Evolutionary conservation across 2,113 vertebrate genomes (phyloP).

Genomic region (Fregata magnificens): DNA sequence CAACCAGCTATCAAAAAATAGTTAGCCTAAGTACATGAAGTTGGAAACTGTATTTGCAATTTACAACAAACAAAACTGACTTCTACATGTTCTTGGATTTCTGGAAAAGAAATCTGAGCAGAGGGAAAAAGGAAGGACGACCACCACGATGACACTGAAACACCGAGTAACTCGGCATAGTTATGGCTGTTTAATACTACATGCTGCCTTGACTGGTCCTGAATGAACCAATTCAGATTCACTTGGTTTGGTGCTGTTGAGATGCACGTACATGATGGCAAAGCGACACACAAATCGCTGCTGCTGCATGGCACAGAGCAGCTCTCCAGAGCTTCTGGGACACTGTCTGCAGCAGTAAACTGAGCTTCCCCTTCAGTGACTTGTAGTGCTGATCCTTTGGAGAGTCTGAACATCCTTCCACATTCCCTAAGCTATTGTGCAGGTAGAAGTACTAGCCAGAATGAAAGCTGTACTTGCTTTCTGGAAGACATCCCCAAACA

Average conservation of each 20-base stretch:
- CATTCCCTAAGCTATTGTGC: neutral
- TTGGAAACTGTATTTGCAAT: neutral
- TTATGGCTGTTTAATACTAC: neutral
- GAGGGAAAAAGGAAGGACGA: neutral
- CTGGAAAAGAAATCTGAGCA: neutral
- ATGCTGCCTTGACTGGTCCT: neutral
- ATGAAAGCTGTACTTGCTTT: neutral
- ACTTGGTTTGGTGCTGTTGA: neutral
- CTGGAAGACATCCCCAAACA: neutral
- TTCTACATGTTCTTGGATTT: neutral
- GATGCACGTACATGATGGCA: rapidly evolving
- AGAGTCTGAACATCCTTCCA: neutral
- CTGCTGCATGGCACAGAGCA: neutral
- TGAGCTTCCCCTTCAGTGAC: neutral
- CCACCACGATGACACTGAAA: neutral
- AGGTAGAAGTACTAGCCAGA: neutral
- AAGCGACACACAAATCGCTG: neutral
- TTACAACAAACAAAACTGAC: neutral
- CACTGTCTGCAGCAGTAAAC: neutral
- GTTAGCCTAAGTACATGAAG: neutral
- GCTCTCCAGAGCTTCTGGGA: neutral
- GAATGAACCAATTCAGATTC: neutral
- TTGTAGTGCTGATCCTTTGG: neutral
- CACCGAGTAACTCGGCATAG: rapidly evolving
- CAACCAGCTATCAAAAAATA: neutral